Evolutionary conservation across 2,888 invertebrate species (phyloP).

Genomic region (Phytoseiulus persimilis): DNA sequence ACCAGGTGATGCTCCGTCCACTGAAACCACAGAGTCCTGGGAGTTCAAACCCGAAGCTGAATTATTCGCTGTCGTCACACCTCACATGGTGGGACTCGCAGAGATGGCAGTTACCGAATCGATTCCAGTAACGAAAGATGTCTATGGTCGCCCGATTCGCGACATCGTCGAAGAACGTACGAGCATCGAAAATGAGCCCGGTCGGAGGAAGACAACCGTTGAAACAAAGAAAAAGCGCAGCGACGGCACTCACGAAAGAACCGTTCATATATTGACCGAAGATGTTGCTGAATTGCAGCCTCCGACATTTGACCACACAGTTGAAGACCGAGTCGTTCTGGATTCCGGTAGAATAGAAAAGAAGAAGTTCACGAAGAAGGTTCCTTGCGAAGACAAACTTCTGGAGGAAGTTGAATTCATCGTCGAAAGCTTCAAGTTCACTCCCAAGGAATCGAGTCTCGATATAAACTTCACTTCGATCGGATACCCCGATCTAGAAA

Average conservation of each 20-base stretch:
- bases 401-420: neutral
- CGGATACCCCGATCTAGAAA: constrained; percentile 12
- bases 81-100: neutral
- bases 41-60: constrained; percentile 13
- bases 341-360: neutral
- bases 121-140: neutral
- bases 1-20: neutral
- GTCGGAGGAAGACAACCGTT: neutral
- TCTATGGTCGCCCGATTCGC: neutral
- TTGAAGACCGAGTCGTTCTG: neutral
- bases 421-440: neutral
- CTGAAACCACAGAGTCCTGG: constrained; percentile 7
- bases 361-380: neutral
- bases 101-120: constrained; percentile 5
- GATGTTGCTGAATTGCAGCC: neutral
- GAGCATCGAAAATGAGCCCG: neutral
- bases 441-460: neutral
- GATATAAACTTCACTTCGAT: constrained; percentile 15
- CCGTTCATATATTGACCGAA: neutral
- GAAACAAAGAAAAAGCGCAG: constrained; percentile 14
- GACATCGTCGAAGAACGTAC: constrained; percentile 27
- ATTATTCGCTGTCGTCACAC: constrained; percentile 10
- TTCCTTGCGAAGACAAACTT: neutral
- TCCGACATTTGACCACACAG: neutral
- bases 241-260: constrained; percentile 1